These are phyloP conservation scores for Pangasius larnaudii DNA, from an alignment of 2,797 vertebrate species.

Conservation along the genomic window DNA sequence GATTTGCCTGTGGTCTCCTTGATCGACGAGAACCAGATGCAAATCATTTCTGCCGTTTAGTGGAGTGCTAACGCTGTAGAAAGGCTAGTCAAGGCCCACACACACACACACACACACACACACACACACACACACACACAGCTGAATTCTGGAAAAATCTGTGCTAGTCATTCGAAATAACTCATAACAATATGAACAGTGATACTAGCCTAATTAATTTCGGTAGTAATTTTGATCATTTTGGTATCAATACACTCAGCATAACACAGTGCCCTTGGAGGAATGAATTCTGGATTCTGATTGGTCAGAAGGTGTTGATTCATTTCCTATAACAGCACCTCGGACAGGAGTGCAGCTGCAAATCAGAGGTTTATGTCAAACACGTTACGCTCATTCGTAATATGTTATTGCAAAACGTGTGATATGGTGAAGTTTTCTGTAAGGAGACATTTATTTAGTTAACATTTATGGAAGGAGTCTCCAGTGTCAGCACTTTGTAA, in stretches of 20 bases:
- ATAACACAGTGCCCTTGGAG: background rate
- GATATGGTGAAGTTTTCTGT: background rate
- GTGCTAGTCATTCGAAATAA: background rate
- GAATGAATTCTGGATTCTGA: background rate
- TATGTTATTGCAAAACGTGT: background rate
- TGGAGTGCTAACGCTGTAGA: background rate
- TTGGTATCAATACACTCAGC: background rate
- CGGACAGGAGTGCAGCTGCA: background rate
- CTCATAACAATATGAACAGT: background rate
- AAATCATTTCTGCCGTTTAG: slow-evolving; percentile 17
- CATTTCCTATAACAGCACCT: background rate
- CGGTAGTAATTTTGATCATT: no score
- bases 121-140: background rate
- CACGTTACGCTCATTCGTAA: background rate
- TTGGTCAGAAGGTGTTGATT: background rate
- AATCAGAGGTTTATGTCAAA: background rate
- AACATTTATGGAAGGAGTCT: background rate
- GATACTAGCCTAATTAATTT: background rate
- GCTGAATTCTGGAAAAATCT: background rate
- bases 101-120: background rate
- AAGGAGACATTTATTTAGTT: background rate
- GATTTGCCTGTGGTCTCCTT: slow-evolving; percentile 52
- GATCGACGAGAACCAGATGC: slow-evolving; percentile 40
- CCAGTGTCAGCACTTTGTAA: background rate
- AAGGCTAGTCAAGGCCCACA: slow-evolving; percentile 5